Evolutionary conservation across 2,797 vertebrate species (phyloP).

Genomic region (Lateolabrax maculatus): DNA sequence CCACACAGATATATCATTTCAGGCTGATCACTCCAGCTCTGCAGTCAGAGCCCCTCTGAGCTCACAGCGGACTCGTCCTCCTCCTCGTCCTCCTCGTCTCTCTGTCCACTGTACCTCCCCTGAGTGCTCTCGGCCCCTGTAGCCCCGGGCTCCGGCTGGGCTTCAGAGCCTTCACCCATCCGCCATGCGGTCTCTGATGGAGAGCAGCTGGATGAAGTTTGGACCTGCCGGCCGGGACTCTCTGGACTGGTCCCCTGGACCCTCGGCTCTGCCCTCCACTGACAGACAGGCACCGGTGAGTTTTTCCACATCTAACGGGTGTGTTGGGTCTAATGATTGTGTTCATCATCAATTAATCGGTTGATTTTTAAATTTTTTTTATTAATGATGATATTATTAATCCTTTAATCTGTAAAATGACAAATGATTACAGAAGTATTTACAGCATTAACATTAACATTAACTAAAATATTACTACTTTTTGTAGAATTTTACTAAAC

Average conservation of each 20-base stretch:
- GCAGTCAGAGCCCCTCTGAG: slow-evolving; percentile 46
- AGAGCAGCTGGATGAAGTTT: slow-evolving; percentile 92
- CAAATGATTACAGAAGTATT: not conserved
- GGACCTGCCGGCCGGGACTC: slow-evolving; percentile 90
- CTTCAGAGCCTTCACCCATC: slow-evolving; percentile 51
- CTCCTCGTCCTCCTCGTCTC: not conserved
- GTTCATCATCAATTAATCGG: not conserved
- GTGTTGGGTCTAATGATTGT: not conserved
- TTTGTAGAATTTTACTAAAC: not conserved
- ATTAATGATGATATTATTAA: not conserved
- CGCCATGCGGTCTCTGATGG: slow-evolving; percentile 88
- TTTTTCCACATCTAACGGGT: slow-evolving; percentile 28
- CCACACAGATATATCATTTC: slow-evolving; percentile 38
- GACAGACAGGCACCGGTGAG: slow-evolving; percentile 89
- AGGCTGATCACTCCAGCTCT: slow-evolving; percentile 30
- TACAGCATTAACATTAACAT: not conserved
- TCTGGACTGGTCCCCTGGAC: slow-evolving; percentile 90
- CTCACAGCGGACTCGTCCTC: slow-evolving; percentile 16
- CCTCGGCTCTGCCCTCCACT: slow-evolving; percentile 83
- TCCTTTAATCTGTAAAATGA: not conserved
- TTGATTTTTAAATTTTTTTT: not conserved
- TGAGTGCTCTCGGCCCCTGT: slow-evolving; percentile 7
- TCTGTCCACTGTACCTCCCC: not conserved
- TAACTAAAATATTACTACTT: not conserved
- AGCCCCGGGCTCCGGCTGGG: slow-evolving; percentile 44